Percentiles rank a stretch among this genome's conserved stretches.
Conservation (phyloP, 2,888 invertebrate species). For the Linnaemya tessellans region DNA sequence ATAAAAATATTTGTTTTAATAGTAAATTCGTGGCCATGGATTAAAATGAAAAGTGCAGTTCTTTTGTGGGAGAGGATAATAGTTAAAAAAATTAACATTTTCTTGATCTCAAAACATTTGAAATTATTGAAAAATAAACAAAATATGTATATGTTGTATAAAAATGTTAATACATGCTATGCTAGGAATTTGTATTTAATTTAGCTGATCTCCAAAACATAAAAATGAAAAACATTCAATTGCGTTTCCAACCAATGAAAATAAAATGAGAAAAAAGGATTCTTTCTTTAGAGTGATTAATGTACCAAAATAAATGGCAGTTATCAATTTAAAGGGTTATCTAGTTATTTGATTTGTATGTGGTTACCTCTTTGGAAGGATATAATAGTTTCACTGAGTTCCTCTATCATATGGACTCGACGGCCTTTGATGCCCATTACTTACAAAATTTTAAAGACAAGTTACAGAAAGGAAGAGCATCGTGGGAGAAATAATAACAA, state of each 20-base stretch:
- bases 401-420: conserved; percentile 99
- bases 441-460: conserved; percentile 80
- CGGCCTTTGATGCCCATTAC: conserved; percentile 99
- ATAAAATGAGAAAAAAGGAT: conserved; percentile 47
- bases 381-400: conserved; percentile 98
- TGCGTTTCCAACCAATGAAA: conserved; percentile 67
- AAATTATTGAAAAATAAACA: conserved; percentile 29
- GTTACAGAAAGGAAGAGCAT: conserved; percentile 67
- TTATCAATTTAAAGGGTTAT: conserved; percentile 61
- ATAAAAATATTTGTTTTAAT: conserved; percentile 26
- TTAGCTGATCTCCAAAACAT: conserved; percentile 43
- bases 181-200: conserved; percentile 44
- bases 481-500: conserved; percentile 68
- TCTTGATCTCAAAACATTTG: conserved; percentile 25
- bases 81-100: conserved; percentile 10
- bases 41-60: conserved; percentile 55
- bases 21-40: conserved; percentile 40
- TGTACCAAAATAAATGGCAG: conserved; percentile 60
- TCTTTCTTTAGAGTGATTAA: conserved; percentile 46
- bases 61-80: conserved; percentile 14
- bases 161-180: conserved; percentile 66
- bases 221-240: conserved; percentile 60
- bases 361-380: conserved; percentile 98
- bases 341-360: conserved; percentile 61
- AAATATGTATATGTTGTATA: conserved; percentile 13